phyloP scores from a whole-genome alignment of 2,113 vertebrate genomes.

The Indicator indicator region DNA sequence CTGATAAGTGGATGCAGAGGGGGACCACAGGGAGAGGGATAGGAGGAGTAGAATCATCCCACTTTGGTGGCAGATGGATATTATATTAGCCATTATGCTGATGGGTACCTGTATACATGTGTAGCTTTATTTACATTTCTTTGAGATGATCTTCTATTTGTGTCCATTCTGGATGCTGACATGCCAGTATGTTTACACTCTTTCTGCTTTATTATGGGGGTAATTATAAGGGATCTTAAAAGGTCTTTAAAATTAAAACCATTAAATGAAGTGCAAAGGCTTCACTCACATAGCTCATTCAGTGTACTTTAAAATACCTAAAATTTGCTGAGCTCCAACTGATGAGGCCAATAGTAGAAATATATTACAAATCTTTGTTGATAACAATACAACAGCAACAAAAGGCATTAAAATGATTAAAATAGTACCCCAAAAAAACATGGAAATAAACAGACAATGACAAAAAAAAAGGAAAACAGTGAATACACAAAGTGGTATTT shows the following conservation, averaged over 20 bases:
- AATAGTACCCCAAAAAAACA: neutral
- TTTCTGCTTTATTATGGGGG: neutral
- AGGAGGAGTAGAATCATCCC: neutral
- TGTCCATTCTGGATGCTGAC: neutral
- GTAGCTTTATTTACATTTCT: neutral
- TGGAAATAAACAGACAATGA: neutral
- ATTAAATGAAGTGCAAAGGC: neutral
- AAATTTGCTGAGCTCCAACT: neutral
- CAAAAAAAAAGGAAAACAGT: neutral
- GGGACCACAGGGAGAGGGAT: accelerated
- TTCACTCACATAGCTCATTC: neutral
- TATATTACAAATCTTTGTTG: neutral
- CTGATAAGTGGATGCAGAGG: neutral
- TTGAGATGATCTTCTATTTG: neutral
- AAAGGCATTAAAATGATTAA: neutral
- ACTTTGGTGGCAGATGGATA: neutral
- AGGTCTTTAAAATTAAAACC: neutral
- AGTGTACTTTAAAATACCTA: neutral
- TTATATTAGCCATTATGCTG: neutral
- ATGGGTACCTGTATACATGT: neutral
- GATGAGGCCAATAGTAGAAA: neutral
- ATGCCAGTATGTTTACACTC: neutral
- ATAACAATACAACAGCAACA: neutral
- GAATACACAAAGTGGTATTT: neutral
- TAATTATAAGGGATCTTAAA: neutral